A percentile compares a stretch with the other conserved stretches of the same genome.
Conservation (phyloP, 2,113 vertebrate genomes). For the Stegostoma tigrinum region DNA sequence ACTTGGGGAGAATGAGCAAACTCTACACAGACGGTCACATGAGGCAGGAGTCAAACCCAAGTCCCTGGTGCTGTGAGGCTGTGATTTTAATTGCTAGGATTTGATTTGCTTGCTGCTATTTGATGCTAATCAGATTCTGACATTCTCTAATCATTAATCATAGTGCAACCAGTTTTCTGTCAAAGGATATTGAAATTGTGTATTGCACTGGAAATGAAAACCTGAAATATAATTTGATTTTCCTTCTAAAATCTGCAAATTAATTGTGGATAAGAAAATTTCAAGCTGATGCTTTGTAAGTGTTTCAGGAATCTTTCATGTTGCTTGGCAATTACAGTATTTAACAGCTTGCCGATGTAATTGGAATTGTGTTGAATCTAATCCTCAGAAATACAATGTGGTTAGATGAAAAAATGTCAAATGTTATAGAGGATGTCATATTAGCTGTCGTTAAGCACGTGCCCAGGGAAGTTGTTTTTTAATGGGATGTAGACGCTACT, state of each 20-base stretch:
- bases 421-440: not conserved
- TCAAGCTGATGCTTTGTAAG: not conserved
- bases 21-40: no score
- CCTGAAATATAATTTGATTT: not conserved
- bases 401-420: not conserved
- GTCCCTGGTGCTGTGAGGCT: no score
- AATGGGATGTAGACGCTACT: no score
- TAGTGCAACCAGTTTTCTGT: not conserved
- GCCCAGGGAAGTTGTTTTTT: not conserved
- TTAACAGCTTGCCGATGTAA: not conserved
- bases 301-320: not conserved
- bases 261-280: not conserved
- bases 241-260: not conserved
- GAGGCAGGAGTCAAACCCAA: no score
- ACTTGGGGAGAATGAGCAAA: no score
- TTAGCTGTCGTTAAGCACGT: not conserved
- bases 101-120: not conserved
- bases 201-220: slow-evolving; percentile 17
- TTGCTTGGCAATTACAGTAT: not conserved
- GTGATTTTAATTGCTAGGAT: not conserved
- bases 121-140: slow-evolving; percentile 18
- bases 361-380: not conserved
- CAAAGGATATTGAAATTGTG: not conserved
- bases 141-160: not conserved
- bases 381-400: not conserved